phyloP scores from a whole-genome alignment of 2,888 invertebrate species.

The Drosophila diplacantha region DNA sequence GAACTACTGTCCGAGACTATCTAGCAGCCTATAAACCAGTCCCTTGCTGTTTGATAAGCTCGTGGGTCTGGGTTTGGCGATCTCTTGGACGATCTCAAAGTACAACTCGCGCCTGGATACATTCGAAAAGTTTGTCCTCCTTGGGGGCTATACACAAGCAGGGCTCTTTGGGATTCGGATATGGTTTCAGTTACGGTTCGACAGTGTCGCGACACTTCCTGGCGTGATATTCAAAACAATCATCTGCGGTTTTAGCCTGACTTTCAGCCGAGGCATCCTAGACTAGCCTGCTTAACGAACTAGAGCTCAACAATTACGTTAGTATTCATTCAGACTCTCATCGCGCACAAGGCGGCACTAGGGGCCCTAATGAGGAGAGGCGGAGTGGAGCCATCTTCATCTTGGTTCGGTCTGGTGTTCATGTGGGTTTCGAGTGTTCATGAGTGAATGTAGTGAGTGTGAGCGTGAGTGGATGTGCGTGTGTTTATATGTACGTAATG shows the following conservation, averaged over 20 bases:
- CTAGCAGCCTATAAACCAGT: neutral
- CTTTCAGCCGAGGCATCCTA: conserved; percentile 3
- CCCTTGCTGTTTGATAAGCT: neutral
- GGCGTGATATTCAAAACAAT: neutral
- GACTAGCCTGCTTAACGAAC: conserved; percentile 5
- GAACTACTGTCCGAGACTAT: conserved; percentile 12
- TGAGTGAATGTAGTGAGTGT: conserved; percentile 3
- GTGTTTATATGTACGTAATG: conserved; percentile 6
- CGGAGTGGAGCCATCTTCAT: conserved; percentile 11
- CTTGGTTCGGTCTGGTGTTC: conserved; percentile 6
- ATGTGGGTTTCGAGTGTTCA: conserved; percentile 13
- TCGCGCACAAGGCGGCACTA: neutral
- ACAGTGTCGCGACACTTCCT: neutral
- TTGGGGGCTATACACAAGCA: neutral
- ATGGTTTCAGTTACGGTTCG: neutral
- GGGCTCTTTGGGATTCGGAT: conserved; percentile 6
- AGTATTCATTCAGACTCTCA: neutral
- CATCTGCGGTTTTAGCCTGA: neutral
- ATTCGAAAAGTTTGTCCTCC: neutral
- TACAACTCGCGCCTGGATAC: conserved; percentile 4
- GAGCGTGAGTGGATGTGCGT: neutral
- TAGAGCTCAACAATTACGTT: conserved; percentile 4
- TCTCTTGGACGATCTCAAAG: neutral
- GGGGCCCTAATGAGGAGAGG: conserved; percentile 20
- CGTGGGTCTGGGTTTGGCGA: neutral